These are phyloP conservation scores for Ferrisia virgata DNA, from an alignment of 2,888 invertebrate species.

Conservation along the genomic window DNA sequence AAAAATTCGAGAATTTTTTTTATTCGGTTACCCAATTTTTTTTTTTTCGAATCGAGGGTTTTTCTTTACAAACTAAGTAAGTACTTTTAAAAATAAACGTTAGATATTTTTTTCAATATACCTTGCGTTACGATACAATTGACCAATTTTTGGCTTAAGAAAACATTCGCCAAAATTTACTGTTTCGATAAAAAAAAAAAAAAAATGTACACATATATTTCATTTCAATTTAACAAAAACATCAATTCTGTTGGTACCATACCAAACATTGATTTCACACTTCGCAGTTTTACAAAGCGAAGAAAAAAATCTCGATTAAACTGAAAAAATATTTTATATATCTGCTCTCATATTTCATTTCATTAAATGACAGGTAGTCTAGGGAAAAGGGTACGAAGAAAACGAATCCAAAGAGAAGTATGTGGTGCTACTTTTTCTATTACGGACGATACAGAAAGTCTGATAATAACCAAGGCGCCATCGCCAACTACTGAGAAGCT, in stretches of 20 bases:
- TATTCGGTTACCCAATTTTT: too few relatives aligned
- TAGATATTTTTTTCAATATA: too few relatives aligned
- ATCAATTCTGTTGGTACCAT: neutral
- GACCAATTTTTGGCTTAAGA: too few relatives aligned
- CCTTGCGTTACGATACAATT: too few relatives aligned
- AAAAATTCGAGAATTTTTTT: too few relatives aligned
- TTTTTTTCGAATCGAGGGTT: too few relatives aligned
- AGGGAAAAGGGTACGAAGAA: neutral
- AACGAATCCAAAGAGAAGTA: neutral
- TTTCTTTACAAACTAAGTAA: too few relatives aligned
- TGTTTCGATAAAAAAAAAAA: too few relatives aligned
- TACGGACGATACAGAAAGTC: neutral
- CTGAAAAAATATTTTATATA: neutral
- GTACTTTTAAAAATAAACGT: too few relatives aligned
- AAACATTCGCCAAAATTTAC: too few relatives aligned
- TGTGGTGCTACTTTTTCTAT: neutral
- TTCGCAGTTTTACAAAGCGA: too few relatives aligned
- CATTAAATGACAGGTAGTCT: neutral
- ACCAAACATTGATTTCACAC: neutral
- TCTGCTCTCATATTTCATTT: neutral
- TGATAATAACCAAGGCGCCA: conserved; percentile 6
- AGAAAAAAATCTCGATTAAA: neutral
- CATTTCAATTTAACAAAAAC: neutral
- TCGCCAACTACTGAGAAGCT: neutral
- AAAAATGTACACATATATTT: too few relatives aligned